A percentile compares a stretch with the other conserved stretches of the same genome.
Conservation (phyloP, 2,888 invertebrate species). For the Tillus elongatus region DNA sequence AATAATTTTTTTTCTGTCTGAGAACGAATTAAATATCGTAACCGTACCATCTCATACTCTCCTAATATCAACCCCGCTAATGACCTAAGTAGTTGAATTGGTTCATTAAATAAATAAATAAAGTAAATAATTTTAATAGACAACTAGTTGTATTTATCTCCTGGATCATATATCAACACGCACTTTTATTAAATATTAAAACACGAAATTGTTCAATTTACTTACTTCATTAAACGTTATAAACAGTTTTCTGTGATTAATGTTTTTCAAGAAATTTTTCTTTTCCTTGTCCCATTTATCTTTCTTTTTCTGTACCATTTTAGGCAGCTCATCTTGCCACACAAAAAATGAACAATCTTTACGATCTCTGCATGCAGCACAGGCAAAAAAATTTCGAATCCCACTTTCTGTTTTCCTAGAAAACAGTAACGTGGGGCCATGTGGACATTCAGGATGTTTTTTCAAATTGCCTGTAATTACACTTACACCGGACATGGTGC, state of each 20-base stretch:
- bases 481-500: slow-evolving; percentile 40
- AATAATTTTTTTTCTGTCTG: no score
- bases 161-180: no score
- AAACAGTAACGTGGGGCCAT: slow-evolving; percentile 71
- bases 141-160: no score
- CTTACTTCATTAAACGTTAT: slow-evolving; percentile 46
- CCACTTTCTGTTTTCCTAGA: slow-evolving; percentile 37
- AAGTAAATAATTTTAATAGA: no score
- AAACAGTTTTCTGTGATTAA: slow-evolving; percentile 49
- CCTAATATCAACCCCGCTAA: no score
- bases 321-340: slow-evolving; percentile 43
- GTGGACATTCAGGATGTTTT: slow-evolving; percentile 61
- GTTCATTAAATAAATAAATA: no score
- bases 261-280: slow-evolving; percentile 40
- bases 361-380: slow-evolving; percentile 73
- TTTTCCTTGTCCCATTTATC: slow-evolving; percentile 46
- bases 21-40: no score
- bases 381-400: slow-evolving; percentile 61
- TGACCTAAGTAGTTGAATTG: no score
- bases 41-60: no score
- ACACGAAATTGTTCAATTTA: slow-evolving; percentile 10
- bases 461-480: slow-evolving; percentile 49
- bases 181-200: no score
- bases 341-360: slow-evolving; percentile 68
- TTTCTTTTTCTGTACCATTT: slow-evolving; percentile 35